Percentiles rank a stretch among this genome's conserved stretches.
Evolutionary conservation across 2,113 vertebrate genomes (phyloP).

Genomic region (Dicrurus megarhynchus): DNA sequence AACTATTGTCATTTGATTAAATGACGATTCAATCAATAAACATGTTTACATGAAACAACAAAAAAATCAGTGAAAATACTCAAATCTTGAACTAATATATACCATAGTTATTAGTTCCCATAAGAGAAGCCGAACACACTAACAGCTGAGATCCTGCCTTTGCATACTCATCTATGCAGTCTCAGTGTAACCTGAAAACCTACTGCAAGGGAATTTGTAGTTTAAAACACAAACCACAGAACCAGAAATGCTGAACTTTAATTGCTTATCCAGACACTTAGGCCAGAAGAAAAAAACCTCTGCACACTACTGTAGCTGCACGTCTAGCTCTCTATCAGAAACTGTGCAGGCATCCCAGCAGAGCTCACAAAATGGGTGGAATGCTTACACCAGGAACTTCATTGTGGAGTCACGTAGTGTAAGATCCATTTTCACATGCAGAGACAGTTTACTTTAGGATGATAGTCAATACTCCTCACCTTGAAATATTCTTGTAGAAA

Average conservation of each 20-base stretch:
- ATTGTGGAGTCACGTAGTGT: accelerated
- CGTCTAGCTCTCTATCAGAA: background rate
- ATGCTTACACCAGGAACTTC: background rate
- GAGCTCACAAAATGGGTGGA: background rate
- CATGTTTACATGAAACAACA: background rate
- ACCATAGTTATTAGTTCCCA: background rate
- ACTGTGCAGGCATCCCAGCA: background rate
- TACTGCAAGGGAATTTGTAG: background rate
- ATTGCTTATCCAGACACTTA: background rate
- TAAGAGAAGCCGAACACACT: background rate
- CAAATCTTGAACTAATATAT: background rate
- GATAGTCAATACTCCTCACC: background rate
- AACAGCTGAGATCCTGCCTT: background rate
- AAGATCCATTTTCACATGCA: background rate
- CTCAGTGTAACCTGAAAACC: background rate
- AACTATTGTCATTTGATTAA: background rate
- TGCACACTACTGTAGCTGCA: background rate
- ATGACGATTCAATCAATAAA: background rate
- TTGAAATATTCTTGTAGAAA: background rate
- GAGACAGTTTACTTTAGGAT: background rate
- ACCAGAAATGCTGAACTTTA: background rate
- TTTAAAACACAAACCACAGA: background rate
- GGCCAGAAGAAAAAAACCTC: background rate
- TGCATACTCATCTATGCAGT: background rate
- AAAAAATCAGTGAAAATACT: background rate